Conservation (phyloP, 2,113 vertebrate genomes). For the Muntiacus reevesi region DNA sequence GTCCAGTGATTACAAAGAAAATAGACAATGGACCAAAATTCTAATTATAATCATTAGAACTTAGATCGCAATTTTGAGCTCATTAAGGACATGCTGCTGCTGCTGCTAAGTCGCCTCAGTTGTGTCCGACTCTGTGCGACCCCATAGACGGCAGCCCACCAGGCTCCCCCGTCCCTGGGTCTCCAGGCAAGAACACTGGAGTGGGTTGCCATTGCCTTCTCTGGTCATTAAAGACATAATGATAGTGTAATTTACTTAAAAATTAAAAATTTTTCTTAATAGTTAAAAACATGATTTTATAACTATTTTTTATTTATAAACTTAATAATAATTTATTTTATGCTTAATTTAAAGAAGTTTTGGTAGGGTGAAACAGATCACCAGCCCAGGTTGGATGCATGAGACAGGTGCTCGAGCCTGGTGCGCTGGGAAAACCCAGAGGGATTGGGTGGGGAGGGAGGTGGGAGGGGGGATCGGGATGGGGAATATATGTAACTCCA, state of each 20-base stretch:
- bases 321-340: neutral
- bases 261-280: neutral
- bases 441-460: too few species aligned
- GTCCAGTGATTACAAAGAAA: neutral
- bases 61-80: neutral
- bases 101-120: neutral
- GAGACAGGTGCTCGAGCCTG: too few species aligned
- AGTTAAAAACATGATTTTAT: neutral
- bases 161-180: neutral
- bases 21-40: neutral
- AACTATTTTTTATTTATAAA: neutral
- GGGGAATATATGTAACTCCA: too few species aligned
- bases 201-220: neutral
- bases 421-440: too few species aligned
- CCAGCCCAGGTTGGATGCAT: too few species aligned
- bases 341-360: neutral
- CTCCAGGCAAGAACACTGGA: neutral
- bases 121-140: accelerated
- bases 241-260: neutral
- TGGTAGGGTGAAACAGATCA: neutral
- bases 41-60: neutral
- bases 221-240: accelerated
- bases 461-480: too few species aligned
- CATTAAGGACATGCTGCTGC: neutral
- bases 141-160: neutral